Evolutionary conservation across 1,140 invertebrate genomes (phyloP).

Genomic region (Aphis gossypii): DNA sequence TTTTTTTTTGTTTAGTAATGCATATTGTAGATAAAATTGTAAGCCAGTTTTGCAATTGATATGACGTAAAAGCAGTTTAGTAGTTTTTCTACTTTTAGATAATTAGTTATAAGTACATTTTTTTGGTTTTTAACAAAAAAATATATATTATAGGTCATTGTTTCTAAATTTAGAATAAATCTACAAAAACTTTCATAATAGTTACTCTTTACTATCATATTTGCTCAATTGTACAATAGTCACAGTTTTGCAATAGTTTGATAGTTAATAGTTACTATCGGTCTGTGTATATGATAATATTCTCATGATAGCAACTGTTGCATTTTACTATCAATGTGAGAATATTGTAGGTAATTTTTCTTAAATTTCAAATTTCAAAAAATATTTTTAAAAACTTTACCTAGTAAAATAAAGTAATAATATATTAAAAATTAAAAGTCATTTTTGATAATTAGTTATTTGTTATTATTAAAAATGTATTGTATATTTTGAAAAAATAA

Average conservation of each 20-base stretch:
- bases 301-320: no score
- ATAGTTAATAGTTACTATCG: no score
- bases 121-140: neutral
- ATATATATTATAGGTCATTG: neutral
- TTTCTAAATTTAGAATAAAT: neutral
- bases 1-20: neutral
- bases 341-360: no score
- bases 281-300: no score
- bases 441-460: neutral
- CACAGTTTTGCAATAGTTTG: neutral
- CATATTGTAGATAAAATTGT: neutral
- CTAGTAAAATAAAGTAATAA: no score
- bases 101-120: neutral
- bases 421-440: neutral
- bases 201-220: neutral
- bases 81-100: neutral
- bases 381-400: no score
- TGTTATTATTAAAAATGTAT: neutral
- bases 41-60: neutral
- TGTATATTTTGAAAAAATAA: no score
- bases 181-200: neutral
- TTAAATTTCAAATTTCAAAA: no score
- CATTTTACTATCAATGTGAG: no score
- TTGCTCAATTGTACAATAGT: neutral
- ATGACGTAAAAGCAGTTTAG: neutral